These are phyloP conservation scores for Pyrrhia umbra DNA, from an alignment of 2,888 invertebrate genomes.

Conservation along the genomic window DNA sequence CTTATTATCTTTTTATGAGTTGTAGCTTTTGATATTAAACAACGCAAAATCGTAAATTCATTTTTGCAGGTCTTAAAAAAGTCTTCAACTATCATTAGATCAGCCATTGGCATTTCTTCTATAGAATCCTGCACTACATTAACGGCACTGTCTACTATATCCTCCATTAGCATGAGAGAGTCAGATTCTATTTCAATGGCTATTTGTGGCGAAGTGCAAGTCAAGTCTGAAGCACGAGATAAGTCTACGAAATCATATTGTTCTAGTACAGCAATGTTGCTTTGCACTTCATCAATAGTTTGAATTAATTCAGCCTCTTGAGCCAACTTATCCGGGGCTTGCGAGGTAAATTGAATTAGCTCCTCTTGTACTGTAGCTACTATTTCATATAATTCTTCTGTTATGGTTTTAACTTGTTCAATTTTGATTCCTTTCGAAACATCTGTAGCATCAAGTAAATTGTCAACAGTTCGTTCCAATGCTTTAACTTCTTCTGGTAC, in stretches of 20 bases:
- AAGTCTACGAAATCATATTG: conserved; percentile 82
- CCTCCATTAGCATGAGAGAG: conserved; percentile 74
- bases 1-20: conserved; percentile 81
- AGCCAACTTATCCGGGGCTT: conserved; percentile 65
- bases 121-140: conserved; percentile 74
- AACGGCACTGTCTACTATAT: conserved; percentile 75
- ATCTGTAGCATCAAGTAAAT: conserved; percentile 75
- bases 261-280: conserved; percentile 79
- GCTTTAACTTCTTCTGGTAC: conserved; percentile 61
- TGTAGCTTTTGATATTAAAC: conserved; percentile 74
- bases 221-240: conserved; percentile 75
- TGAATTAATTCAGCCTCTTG: conserved; percentile 80
- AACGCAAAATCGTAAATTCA: conserved; percentile 77
- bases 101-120: conserved; percentile 70
- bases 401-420: conserved; percentile 73
- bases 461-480: conserved; percentile 71
- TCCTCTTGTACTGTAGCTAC: conserved; percentile 79
- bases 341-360: conserved; percentile 74
- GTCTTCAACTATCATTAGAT: conserved; percentile 77
- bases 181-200: conserved; percentile 76
- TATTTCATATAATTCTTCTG: conserved; percentile 78
- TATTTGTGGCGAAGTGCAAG: conserved; percentile 69
- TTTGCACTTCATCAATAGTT: conserved; percentile 79
- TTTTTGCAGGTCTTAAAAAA: conserved; percentile 79
- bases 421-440: conserved; percentile 74